Evolutionary conservation across 2,113 vertebrate species (phyloP).

Genomic region (Myodes glareolus): DNA sequence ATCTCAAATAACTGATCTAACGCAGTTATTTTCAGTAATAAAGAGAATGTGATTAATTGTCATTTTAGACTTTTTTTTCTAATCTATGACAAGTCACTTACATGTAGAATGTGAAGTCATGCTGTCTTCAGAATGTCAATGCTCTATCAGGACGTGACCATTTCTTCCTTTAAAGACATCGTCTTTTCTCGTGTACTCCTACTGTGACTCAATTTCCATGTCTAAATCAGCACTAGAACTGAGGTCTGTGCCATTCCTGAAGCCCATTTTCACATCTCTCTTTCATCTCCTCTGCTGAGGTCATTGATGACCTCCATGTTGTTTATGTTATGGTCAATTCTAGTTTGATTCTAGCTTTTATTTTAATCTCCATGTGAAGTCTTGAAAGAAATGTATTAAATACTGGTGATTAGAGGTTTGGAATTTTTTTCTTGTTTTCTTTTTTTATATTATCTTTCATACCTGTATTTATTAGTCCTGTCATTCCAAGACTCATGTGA

Average conservation of each 20-base stretch:
- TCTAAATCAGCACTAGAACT: neutral
- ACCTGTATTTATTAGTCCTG: neutral
- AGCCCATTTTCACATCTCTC: neutral
- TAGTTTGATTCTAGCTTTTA: neutral
- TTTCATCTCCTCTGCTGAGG: neutral
- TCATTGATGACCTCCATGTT: neutral
- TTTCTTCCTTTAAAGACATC: neutral
- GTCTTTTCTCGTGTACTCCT: too few relatives aligned
- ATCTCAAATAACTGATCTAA: neutral
- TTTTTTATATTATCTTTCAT: neutral
- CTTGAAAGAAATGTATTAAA: neutral
- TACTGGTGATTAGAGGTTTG: neutral
- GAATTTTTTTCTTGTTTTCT: neutral
- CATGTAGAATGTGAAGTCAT: neutral
- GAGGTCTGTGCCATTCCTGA: neutral
- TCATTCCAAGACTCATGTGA: neutral
- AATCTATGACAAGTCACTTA: neutral
- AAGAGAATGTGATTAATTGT: neutral
- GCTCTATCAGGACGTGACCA: neutral
- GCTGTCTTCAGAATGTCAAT: neutral
- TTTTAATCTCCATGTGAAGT: neutral
- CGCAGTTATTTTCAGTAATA: neutral
- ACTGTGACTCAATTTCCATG: neutral
- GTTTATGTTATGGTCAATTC: neutral
- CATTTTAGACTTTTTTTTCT: neutral